Evolutionary conservation across 1,140 invertebrate genomes (phyloP).

Genomic region (Scylla paramamosain): DNA sequence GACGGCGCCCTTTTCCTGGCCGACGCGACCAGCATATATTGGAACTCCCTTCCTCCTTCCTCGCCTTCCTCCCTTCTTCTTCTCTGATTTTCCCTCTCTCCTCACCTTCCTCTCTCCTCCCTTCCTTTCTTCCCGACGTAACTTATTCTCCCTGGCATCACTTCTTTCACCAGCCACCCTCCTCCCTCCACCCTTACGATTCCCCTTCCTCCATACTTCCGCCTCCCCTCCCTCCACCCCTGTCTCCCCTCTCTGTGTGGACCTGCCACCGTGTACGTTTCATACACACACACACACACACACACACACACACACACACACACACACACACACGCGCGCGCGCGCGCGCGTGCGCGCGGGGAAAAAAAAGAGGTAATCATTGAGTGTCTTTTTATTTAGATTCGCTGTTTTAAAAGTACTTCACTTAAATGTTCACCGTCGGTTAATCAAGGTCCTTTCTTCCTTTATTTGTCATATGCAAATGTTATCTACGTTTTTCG

Average conservation of each 20-base stretch:
- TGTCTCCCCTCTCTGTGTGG: no score
- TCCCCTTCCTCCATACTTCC: no score
- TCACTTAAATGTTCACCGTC: no score
- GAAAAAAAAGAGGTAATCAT: background rate
- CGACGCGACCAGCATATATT: conserved; percentile 35
- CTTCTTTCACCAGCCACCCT: no score
- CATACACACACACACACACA: conserved; percentile 40
- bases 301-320: conserved; percentile 41
- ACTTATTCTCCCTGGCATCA: background rate
- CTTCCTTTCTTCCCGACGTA: background rate
- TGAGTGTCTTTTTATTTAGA: no score
- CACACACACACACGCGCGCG: conserved; percentile 23
- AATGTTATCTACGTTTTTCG: no score
- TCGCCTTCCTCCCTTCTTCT: background rate
- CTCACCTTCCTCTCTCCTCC: background rate
- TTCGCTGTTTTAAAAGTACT: no score
- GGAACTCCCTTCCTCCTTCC: background rate
- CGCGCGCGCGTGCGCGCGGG: background rate
- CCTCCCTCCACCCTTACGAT: no score
- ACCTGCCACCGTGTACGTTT: no score
- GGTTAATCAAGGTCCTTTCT: no score
- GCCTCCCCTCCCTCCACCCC: no score
- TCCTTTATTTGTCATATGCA: no score
- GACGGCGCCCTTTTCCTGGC: background rate
- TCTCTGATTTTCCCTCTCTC: background rate